A percentile compares a stretch with the other conserved stretches of the same genome.
Conservation (phyloP, 2,113 vertebrate species). For the Poeciliopsis occidentalis region DNA sequence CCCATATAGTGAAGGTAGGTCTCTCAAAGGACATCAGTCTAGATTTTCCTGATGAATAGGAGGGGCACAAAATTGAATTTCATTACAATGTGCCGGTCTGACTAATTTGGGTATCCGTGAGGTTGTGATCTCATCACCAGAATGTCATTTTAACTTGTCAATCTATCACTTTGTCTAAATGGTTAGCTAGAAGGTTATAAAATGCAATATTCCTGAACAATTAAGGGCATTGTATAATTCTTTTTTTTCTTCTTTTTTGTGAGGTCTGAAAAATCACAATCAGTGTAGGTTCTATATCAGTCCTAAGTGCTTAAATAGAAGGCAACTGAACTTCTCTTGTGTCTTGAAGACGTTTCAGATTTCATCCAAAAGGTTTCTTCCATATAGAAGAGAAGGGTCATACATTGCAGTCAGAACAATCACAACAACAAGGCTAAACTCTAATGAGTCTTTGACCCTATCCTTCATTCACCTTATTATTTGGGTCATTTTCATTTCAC, state of each 20-base stretch:
- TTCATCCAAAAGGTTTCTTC: not conserved
- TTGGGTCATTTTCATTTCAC: too few relatives aligned
- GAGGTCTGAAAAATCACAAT: not conserved
- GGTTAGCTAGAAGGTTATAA: constrained; percentile 1
- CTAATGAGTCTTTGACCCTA: too few relatives aligned
- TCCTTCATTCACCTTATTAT: too few relatives aligned
- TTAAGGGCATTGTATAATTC: not conserved
- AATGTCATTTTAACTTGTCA: constrained; percentile 24
- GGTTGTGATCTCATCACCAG: constrained; percentile 33
- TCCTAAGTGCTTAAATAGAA: not conserved
- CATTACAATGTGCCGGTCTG: constrained; percentile 26
- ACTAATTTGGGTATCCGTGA: constrained; percentile 30
- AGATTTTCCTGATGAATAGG: constrained; percentile 41
- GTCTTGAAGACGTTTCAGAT: not conserved
- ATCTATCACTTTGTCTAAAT: constrained; percentile 15
- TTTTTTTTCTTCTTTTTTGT: not conserved
- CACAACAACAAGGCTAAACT: not conserved
- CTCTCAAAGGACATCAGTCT: constrained; percentile 16
- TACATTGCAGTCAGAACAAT: not conserved
- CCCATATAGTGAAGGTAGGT: not conserved
- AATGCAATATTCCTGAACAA: constrained; percentile 1
- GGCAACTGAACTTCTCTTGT: not conserved
- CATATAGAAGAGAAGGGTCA: not conserved
- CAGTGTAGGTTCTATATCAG: not conserved
- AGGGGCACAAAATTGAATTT: constrained; percentile 31